phyloP scores from a whole-genome alignment of 2,113 vertebrate genomes.

The Elgaria multicarinata region DNA sequence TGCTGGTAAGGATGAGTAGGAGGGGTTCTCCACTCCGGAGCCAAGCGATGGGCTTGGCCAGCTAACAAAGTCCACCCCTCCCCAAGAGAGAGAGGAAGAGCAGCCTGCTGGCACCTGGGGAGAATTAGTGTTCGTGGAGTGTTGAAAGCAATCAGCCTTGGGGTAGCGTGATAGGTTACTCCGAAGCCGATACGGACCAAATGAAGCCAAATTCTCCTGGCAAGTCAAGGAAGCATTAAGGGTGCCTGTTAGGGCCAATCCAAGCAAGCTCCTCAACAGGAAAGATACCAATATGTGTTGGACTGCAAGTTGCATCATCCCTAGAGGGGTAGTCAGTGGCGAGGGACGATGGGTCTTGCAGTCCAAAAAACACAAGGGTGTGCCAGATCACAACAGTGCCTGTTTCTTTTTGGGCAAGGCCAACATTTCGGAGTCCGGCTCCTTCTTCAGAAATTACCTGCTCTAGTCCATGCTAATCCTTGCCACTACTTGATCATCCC shows the following conservation, averaged over 20 bases:
- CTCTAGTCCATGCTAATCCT: too few relatives aligned
- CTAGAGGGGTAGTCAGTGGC: too few relatives aligned
- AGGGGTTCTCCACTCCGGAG: background rate
- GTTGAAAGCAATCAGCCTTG: background rate
- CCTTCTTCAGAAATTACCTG: too few relatives aligned
- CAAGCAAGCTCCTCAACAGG: background rate
- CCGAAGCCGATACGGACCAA: background rate
- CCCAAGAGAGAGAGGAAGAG: too few relatives aligned
- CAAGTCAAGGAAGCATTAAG: background rate
- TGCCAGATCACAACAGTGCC: too few relatives aligned
- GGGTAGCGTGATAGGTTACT: background rate
- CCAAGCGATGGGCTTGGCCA: background rate
- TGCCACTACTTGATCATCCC: too few relatives aligned
- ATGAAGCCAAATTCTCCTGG: background rate
- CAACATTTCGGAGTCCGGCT: too few relatives aligned
- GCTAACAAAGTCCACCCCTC: background rate
- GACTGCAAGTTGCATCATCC: too few relatives aligned
- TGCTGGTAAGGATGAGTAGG: slow-evolving; percentile 1
- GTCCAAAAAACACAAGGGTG: too few relatives aligned
- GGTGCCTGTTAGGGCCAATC: background rate
- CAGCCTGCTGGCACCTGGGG: background rate
- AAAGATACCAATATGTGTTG: background rate
- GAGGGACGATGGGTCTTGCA: too few relatives aligned
- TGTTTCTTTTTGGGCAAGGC: too few relatives aligned
- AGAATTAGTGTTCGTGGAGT: background rate